A percentile compares a stretch with the other conserved stretches of the same genome.
phyloP scores from a whole-genome alignment of 2,888 invertebrate genomes.

The Parascotia fuliginaria region DNA sequence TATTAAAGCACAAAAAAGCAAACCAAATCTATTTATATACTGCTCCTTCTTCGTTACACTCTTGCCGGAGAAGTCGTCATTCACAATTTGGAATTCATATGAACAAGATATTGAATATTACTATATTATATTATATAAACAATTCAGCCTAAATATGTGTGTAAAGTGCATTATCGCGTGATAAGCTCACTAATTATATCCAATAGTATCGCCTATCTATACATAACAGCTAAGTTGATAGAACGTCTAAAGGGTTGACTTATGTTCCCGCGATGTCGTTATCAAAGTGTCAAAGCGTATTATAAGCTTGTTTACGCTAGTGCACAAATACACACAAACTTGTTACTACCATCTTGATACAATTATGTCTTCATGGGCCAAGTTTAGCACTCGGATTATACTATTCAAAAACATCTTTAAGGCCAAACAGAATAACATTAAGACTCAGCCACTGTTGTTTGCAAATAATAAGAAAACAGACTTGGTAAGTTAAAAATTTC shows the following conservation, averaged over 20 bases:
- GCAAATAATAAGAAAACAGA: conserved; percentile 78
- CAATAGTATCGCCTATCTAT: conserved; percentile 14
- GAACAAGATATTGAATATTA: too few relatives aligned
- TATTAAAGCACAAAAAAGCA: too few relatives aligned
- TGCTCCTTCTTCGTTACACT: too few relatives aligned
- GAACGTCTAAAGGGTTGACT: conserved; percentile 13
- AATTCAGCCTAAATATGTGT: not conserved
- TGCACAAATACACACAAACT: conserved; percentile 40
- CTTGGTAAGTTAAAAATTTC: conserved; percentile 75
- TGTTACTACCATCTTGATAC: conserved; percentile 42
- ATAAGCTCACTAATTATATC: conserved; percentile 22
- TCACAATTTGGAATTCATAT: too few relatives aligned
- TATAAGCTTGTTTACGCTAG: conserved; percentile 40
- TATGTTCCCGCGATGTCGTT: conserved; percentile 24
- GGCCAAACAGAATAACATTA: conserved; percentile 61
- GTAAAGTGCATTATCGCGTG: conserved; percentile 25
- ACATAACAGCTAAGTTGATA: conserved; percentile 7
- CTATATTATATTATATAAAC: too few relatives aligned
- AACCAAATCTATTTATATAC: too few relatives aligned
- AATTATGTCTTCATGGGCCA: conserved; percentile 54
- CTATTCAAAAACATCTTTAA: conserved; percentile 54
- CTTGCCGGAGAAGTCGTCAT: too few relatives aligned
- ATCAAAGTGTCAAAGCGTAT: conserved; percentile 38
- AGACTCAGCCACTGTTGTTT: conserved; percentile 68
- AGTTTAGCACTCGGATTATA: conserved; percentile 49